Percentiles rank a stretch among this genome's conserved stretches.
Conservation (phyloP, 2,797 vertebrate genomes). For the Melanotaenia maccullochi region DNA sequence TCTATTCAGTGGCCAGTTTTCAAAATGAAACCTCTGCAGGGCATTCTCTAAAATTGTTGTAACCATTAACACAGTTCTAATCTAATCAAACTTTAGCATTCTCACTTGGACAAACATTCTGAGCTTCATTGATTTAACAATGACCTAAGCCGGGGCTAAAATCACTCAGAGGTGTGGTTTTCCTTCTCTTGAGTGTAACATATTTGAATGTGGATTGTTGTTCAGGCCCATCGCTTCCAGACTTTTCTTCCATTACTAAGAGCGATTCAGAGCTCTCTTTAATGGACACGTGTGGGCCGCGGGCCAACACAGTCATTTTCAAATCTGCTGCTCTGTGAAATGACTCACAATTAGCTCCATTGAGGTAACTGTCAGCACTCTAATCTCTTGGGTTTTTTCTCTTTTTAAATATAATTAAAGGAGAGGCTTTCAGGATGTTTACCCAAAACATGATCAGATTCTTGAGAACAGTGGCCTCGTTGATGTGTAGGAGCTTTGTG, state of each 20-base stretch:
- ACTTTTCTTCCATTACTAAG: slow-evolving; percentile 45
- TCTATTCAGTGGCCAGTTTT: background rate
- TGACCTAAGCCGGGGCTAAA: slow-evolving; percentile 2
- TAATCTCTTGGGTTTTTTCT: slow-evolving; percentile 49
- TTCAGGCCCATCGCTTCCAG: slow-evolving; percentile 34
- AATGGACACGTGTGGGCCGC: slow-evolving; percentile 57
- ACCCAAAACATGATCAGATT: slow-evolving; percentile 64
- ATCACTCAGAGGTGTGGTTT: slow-evolving; percentile 30
- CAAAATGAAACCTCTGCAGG: background rate
- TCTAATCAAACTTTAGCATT: slow-evolving; percentile 22
- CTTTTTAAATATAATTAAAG: slow-evolving; percentile 60
- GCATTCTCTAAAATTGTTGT: background rate
- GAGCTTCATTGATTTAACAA: slow-evolving; percentile 32
- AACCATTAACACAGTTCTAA: slow-evolving; percentile 34
- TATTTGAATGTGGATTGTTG: slow-evolving; percentile 22
- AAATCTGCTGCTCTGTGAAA: slow-evolving; percentile 57
- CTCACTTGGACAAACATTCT: slow-evolving; percentile 20
- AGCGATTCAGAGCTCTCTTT: slow-evolving; percentile 47
- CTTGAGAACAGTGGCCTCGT: slow-evolving; percentile 45
- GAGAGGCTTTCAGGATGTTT: slow-evolving; percentile 66
- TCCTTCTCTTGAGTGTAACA: slow-evolving; percentile 13
- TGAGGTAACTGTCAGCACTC: slow-evolving; percentile 66
- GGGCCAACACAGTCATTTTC: slow-evolving; percentile 60
- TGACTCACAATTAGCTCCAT: slow-evolving; percentile 69
- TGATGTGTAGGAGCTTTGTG: slow-evolving; percentile 53